Conservation (phyloP, 1,140 invertebrate genomes). For the Euglossa dilemma region DNA sequence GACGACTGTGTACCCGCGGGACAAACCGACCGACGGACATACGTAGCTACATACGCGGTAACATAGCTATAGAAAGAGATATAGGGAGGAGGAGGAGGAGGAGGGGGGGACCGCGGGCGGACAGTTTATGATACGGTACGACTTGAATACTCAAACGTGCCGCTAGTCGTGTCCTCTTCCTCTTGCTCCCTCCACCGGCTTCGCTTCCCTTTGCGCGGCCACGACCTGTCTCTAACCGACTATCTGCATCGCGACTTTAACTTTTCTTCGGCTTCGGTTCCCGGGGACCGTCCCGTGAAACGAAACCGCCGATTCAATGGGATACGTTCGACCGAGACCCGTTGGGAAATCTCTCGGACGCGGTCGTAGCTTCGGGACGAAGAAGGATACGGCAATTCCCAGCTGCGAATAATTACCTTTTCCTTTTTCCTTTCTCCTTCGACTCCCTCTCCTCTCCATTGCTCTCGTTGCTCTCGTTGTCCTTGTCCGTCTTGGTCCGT, state of each 20-base stretch:
- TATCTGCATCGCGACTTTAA: slow-evolving; percentile 46
- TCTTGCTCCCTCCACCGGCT: neutral
- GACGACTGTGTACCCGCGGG: slow-evolving; percentile 44
- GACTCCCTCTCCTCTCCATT: no score
- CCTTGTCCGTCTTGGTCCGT: no score
- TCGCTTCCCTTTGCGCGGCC: slow-evolving; percentile 39
- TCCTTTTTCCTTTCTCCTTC: no score
- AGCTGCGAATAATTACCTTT: neutral
- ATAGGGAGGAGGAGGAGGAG: neutral
- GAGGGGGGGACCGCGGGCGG: slow-evolving; percentile 65
- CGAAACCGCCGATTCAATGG: neutral
- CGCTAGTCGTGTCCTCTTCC: slow-evolving; percentile 54
- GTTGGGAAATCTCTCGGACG: no score
- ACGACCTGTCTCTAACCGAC: slow-evolving; percentile 50
- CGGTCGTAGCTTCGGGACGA: no score
- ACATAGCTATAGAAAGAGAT: slow-evolving; percentile 50
- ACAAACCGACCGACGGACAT: slow-evolving; percentile 47
- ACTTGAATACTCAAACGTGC: slow-evolving; percentile 76
- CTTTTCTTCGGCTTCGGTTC: slow-evolving; percentile 22
- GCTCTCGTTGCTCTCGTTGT: no score
- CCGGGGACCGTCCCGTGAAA: slow-evolving; percentile 2
- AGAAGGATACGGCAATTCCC: no score
- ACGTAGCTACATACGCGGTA: slow-evolving; percentile 56
- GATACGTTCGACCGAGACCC: no score
- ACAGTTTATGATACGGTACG: slow-evolving; percentile 77